These are phyloP conservation scores for Ruditapes philippinarum DNA, from an alignment of 1,140 invertebrate species.

Conservation along the genomic window DNA sequence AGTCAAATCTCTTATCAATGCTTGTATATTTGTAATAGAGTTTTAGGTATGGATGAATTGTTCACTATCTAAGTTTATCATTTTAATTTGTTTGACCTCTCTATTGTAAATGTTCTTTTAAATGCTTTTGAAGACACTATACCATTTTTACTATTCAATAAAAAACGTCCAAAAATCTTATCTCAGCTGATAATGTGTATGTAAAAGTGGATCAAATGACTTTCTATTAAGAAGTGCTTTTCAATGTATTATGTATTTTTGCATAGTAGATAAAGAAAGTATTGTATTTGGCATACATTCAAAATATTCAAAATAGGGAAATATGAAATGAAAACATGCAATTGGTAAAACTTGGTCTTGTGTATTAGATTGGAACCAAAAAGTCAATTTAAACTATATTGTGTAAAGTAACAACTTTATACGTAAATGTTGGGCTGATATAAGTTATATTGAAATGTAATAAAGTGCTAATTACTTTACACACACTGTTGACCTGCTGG, in stretches of 20 bases:
- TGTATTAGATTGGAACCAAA: conserved; percentile 15
- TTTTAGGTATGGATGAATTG: not conserved
- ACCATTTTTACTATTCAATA: not conserved
- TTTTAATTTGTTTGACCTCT: not conserved
- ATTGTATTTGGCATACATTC: conserved; percentile 11
- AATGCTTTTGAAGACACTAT: not conserved
- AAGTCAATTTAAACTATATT: not conserved
- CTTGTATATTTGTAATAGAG: too few relatives aligned
- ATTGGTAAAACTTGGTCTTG: not conserved
- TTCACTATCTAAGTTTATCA: not conserved
- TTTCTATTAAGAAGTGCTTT: too few relatives aligned
- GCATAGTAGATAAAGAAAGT: not conserved
- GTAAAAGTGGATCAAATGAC: not conserved
- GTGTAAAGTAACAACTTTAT: not conserved
- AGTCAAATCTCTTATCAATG: too few relatives aligned
- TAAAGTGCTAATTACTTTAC: too few relatives aligned
- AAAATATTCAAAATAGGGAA: not conserved
- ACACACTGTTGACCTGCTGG: too few relatives aligned
- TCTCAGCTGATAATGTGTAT: not conserved
- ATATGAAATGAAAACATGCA: not conserved
- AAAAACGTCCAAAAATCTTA: not conserved
- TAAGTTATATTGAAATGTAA: too few relatives aligned
- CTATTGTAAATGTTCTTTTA: not conserved
- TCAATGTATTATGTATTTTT: conserved; percentile 1
- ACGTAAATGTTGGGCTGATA: not conserved